These are phyloP conservation scores for Gonocerus acuteangulatus DNA, from an alignment of 2,888 invertebrate species.

Conservation along the genomic window DNA sequence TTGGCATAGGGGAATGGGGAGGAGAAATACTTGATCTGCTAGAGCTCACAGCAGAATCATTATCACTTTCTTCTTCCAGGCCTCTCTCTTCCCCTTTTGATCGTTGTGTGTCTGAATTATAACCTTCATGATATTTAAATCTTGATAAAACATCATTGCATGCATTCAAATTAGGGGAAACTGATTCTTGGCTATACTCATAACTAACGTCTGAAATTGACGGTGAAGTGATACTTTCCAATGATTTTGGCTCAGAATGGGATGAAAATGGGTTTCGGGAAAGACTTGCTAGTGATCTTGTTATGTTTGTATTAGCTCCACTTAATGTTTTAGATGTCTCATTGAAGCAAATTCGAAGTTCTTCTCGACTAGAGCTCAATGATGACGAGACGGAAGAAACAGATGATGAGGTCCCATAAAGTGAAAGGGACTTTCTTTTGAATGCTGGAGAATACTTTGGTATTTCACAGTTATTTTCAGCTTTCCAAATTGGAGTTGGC, in stretches of 20 bases:
- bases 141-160: slow-evolving; percentile 15
- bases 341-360: slow-evolving; percentile 35
- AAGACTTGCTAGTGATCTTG: slow-evolving; percentile 14
- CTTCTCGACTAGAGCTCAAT: slow-evolving; percentile 40
- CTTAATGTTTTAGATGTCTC: slow-evolving; percentile 26
- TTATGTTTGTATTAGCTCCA: slow-evolving; percentile 20
- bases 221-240: slow-evolving; percentile 53
- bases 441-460: slow-evolving; percentile 78
- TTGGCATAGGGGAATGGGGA: slow-evolving; percentile 63
- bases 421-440: slow-evolving; percentile 64
- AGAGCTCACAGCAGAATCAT: slow-evolving; percentile 80
- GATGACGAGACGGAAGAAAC: slow-evolving; percentile 40
- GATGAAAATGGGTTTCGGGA: slow-evolving; percentile 39
- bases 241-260: slow-evolving; percentile 46
- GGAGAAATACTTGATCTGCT: slow-evolving; percentile 72
- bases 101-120: slow-evolving; percentile 10
- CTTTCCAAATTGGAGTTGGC: slow-evolving; percentile 43
- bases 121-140: slow-evolving; percentile 6
- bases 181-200: slow-evolving; percentile 43
- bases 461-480: slow-evolving; percentile 46
- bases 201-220: slow-evolving; percentile 53
- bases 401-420: slow-evolving; percentile 46
- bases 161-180: slow-evolving; percentile 34
- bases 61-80: slow-evolving; percentile 62
- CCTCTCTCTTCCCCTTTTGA: slow-evolving; percentile 41